These are phyloP conservation scores for Pao palembangensis DNA, from an alignment of 2,113 vertebrate species.

Conservation along the genomic window DNA sequence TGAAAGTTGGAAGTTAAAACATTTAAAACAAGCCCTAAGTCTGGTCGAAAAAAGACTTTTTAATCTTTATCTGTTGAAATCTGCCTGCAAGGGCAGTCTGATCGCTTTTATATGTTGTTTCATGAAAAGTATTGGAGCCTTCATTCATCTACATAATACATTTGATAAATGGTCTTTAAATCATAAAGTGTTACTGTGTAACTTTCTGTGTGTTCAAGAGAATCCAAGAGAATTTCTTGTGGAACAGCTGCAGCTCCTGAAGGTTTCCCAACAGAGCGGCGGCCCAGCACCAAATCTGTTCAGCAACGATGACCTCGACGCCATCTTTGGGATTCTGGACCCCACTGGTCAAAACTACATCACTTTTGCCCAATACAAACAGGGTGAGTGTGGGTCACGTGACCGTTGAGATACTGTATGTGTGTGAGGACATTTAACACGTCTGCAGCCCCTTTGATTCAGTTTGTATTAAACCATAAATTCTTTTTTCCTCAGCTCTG, in stretches of 20 bases:
- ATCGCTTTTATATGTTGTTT: no score
- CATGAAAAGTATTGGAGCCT: no score
- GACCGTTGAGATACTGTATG: no score
- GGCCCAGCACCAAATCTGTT: slow-evolving; percentile 59
- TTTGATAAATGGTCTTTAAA: no score
- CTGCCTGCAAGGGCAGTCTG: no score
- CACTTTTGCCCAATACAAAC: slow-evolving; percentile 65
- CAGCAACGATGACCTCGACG: slow-evolving; percentile 59
- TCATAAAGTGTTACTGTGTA: no score
- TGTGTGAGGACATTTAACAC: neutral
- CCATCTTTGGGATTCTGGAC: slow-evolving; percentile 70
- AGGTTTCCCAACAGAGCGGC: slow-evolving; percentile 27
- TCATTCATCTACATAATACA: no score
- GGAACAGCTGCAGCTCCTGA: slow-evolving; percentile 64
- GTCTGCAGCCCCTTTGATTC: no score
- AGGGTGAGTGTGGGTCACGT: slow-evolving; percentile 55
- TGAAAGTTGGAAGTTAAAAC: no score
- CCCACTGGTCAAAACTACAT: slow-evolving; percentile 59
- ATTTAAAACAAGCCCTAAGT: no score
- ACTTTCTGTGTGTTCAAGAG: slow-evolving; percentile 43
- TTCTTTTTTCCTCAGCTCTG: slow-evolving; percentile 57
- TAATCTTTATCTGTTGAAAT: no score
- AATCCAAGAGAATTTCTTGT: slow-evolving; percentile 69
- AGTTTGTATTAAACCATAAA: neutral
- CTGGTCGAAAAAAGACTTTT: no score